Evolutionary conservation across 2,797 vertebrate genomes (phyloP), one percentile per base, ranked within the genome.

Genomic region (Myotis planiceps): DNA sequence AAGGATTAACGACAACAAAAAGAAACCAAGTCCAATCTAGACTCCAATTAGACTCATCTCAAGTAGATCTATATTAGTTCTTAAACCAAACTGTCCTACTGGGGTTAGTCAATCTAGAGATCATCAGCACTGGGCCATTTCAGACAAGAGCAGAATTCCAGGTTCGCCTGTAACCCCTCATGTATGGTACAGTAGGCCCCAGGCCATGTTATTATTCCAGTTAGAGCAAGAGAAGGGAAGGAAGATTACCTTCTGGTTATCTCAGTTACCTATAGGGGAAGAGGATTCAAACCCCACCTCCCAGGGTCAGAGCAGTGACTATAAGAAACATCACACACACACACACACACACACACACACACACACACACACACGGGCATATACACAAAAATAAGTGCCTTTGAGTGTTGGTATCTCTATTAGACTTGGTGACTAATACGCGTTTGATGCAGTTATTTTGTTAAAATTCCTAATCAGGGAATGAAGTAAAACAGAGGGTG

Each of bases 31-130:
- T 80, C 10, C 14, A 78, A 9, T 51, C 37, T 45, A 88, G 45
- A 88, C 15, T 69, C 15, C 45, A 63, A 8, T 53, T 88, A 76
- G 65, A 75, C 29, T 88, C 49, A 82, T 21, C 2, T 1, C 6
- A 42, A 80, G 69, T 3, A 78, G 13, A 53, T 29, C 23, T 82
- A 49, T 32, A 78, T 90, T 72, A 13, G 0, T 78, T 82, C n/a
- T 78, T 51, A 95, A 87, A 69, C 0, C 21, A 89, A 83, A 82
- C 18, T 93, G 42, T 72, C 16, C 9, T 85, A 18, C 15, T 10
- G 9, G 9, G 60, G 18, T 79, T 68, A n/a, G 25, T 51, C 8
- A 51, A 16, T 60, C 5, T 86, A 66, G 55, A 32, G 34, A 42
- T 39, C 84, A 78, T 14, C 45, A 83, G 15, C 9, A 23, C 1